phyloP scores from a whole-genome alignment of 1,140 invertebrate genomes.

The Chionoecetes opilio region DNA sequence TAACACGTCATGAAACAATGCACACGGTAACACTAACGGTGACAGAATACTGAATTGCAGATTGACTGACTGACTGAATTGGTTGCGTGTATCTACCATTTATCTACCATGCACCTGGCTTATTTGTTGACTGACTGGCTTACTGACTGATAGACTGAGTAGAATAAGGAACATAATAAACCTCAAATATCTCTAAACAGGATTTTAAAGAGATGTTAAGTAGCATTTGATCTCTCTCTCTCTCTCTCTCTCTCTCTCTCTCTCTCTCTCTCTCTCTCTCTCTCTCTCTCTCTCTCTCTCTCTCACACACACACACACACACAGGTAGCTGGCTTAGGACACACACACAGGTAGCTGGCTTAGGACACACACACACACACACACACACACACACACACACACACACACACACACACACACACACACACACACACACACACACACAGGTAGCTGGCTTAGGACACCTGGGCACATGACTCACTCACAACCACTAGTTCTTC shows the following conservation, averaged over 20 bases:
- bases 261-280: too few relatives aligned
- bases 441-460: conserved; percentile 7
- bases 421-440: conserved; percentile 37
- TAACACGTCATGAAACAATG: background rate
- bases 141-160: too few relatives aligned
- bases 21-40: background rate
- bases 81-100: background rate
- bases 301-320: conserved; percentile 39
- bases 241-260: too few relatives aligned
- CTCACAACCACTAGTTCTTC: background rate
- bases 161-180: too few relatives aligned
- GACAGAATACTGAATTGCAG: background rate
- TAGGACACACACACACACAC: background rate
- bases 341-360: background rate
- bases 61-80: background rate
- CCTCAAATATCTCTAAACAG: too few relatives aligned
- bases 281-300: too few relatives aligned
- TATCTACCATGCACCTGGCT: background rate
- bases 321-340: background rate
- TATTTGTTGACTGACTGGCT: background rate
- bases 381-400: conserved; percentile 1
- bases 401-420: conserved; percentile 54
- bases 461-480: conserved; percentile 38
- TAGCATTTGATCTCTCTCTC: too few relatives aligned
- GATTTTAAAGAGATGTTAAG: too few relatives aligned